These are phyloP conservation scores for silkworm (Bombyx mori) DNA, from an alignment of 1,140 invertebrate genomes.

Conservation along the genomic window ASM3026992v2 NC_085129.1:17529501-17530000, in stretches of 20 bases:
- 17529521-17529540: constrained; percentile 2
- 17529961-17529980: too few species aligned
- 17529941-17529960: neutral
- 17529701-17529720: constrained; percentile 12
- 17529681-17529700: neutral
- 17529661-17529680: constrained; percentile 4
- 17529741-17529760: constrained; percentile 13
- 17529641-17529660: neutral
- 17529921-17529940: constrained; percentile 21
- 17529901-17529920: constrained; percentile 37
- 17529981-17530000: too few species aligned
- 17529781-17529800: too few species aligned
- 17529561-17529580: too few species aligned
- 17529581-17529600: neutral
- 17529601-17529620: neutral
- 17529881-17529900: constrained; percentile 55
- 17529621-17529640: neutral
- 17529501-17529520: constrained; percentile 3
- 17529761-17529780: constrained; percentile 22
- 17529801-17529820: too few species aligned
- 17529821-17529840: neutral
- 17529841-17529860: constrained; percentile 2
- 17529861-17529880: constrained; percentile 15
- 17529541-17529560: too few species aligned
- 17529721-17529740: constrained; percentile 24